Evolutionary conservation across 2,797 vertebrate genomes (phyloP).

Genomic region (Eurystomus glaucurus): DNA sequence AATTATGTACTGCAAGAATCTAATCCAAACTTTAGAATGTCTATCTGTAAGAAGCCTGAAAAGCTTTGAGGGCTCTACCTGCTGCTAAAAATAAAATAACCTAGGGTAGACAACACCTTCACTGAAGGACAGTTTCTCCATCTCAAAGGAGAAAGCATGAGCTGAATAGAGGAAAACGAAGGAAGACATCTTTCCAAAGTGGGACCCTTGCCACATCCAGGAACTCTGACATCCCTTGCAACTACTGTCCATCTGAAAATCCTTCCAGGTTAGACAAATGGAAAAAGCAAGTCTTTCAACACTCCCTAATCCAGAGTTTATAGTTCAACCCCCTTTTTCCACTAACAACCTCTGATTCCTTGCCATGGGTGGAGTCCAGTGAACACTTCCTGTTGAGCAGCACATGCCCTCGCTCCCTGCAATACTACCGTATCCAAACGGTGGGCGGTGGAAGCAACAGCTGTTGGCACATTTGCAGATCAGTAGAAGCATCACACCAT

Average conservation of each 20-base stretch:
- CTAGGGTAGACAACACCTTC: background rate
- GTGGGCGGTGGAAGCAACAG: background rate
- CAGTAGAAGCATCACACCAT: background rate
- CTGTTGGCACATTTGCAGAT: background rate
- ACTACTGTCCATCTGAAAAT: background rate
- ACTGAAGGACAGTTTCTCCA: background rate
- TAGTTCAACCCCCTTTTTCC: background rate
- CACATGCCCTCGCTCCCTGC: background rate
- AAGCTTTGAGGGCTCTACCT: background rate
- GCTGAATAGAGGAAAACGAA: background rate
- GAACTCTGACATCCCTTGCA: background rate
- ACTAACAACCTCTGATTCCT: background rate
- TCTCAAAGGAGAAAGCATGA: background rate
- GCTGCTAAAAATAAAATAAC: background rate
- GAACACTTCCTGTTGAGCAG: background rate
- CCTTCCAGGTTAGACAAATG: background rate
- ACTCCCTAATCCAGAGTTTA: background rate
- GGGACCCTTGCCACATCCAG: background rate
- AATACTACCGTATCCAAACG: accelerated
- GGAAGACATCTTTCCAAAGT: accelerated
- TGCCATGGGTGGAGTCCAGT: background rate
- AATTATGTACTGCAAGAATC: background rate
- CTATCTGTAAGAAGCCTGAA: background rate
- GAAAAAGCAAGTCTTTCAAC: background rate
- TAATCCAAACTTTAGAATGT: background rate